Base-by-base conservation (phyloP, 2,113 vertebrate genomes). In the Mus pahari region DNA sequence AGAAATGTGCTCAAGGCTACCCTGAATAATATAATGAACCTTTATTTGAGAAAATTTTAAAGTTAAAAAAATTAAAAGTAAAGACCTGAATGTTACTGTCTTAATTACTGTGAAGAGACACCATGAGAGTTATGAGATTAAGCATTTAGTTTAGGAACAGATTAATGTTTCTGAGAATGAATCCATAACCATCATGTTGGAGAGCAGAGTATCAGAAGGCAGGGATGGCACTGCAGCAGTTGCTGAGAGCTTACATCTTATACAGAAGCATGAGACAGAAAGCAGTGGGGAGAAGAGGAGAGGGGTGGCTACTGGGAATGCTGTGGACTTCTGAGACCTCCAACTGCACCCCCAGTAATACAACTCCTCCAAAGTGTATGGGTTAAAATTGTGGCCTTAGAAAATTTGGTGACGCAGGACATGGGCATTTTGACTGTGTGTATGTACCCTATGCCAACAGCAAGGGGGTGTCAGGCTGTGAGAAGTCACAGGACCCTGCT, bases 281-380 rank as follows among this genome's bases (percentile, higher is more conserved):
- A 33, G 4, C 0, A 19, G 12, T 66, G 31, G 33, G 48, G 48
- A 20, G 16, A 78, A 7, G 8, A 1, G 0, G 36, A 22, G 4
- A 12, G 48, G 8, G 17, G 17, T 58, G 33, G 31, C 31, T n/a
- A 26, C 5, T 58, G 33, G 53, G 20, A 82, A n/a, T 58, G 10
- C 20, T n/a, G 13, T 60, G 36, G 20, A 12, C 2, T 60, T 60
- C 58, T 82, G 79, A 82, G 53, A 60, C 5, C 36, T 58, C 11
- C 10, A 81, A 58, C 1, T 1, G 0, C 20, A 58, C 9, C 20
- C 17, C 36, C 33, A 58, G 20, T 14, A 12, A 14, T 53, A 81
- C 11, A n/a, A 10, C 53, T 81, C 2, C 10, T n/a, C 17, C 36
- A n/a, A 71, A 39, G 36, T 33, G 16, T 14, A 53, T 53, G 10